Evolutionary conservation across 2,113 vertebrate species (phyloP), one percentile per base, ranked within the genome.

Genomic region (Phaethon lepturus): DNA sequence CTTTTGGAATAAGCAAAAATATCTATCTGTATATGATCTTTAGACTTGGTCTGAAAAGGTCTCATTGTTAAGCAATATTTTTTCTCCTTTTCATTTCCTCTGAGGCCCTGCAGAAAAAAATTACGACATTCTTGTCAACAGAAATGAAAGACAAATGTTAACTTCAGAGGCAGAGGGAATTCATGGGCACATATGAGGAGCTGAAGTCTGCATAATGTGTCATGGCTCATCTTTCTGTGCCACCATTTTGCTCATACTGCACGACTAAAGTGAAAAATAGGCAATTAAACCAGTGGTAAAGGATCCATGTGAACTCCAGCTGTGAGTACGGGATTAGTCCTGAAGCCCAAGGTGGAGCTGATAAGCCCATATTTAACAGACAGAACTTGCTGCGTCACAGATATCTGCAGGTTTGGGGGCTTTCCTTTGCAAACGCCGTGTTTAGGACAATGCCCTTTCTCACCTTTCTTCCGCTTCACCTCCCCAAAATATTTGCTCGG

Each of bases 1-100:
- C 50, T 76, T 93, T 76, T 63, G 47, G 56, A 92, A 93, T 90
- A 91, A 96, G 85, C 75, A 95, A 78, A 94, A 93, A 72, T 86
- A 84, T 44, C 53, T 58, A 13, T 86, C 93, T 89, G 45, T 71
- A 17, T 87, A 31, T 63, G 86, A 56, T 66, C 80, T 88, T 93
- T 78, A 87, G 60, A 91, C 73, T 90, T 88, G 75, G 23, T 38
- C 38, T 38, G 38, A 38, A 38, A 38, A 38, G 25, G 38, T 68
- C 74, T 94, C 74, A 45, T 69, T 86, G 49, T 82, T 73, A 75
- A 68, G 42, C 74, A 62, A 31, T 60, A 71, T 95, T 95, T 96
- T 73, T 31, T 74, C 56, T 76, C 67, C 77, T 89, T 87, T 91
- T 79, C 92, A 53, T 94, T 92, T 93, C 83, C 86, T 95, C 68